Conservation (phyloP, 92 coral and sea anemone genomes). For the Pocillopora meandrina region DNA sequence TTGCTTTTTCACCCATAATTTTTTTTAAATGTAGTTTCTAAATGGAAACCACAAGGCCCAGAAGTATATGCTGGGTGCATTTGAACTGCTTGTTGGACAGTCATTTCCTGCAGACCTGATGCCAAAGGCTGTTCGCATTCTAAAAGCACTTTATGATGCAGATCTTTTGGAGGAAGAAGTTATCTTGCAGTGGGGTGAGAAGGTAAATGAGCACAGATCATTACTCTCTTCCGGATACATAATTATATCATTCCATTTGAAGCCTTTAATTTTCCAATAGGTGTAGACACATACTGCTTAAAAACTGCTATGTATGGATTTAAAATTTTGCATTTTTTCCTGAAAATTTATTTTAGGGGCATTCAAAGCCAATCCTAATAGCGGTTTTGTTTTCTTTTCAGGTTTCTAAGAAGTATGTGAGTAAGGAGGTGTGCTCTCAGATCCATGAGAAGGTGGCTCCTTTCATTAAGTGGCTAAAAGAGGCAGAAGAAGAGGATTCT, state of each 20-base stretch:
- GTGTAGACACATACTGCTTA: no score
- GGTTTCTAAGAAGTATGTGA: constrained; percentile 97
- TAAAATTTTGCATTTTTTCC: no score
- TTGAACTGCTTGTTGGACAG: constrained; percentile 94
- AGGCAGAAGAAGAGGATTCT: constrained; percentile 97
- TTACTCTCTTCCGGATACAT: no score
- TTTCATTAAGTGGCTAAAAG: constrained; percentile 93
- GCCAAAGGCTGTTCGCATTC: constrained; percentile 89
- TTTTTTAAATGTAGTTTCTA: constrained; percentile 68
- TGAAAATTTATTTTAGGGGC: no score
- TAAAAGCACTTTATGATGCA: constrained; percentile 83
- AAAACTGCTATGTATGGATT: no score
- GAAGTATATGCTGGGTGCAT: constrained; percentile 97
- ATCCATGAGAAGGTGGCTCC: constrained; percentile 95
- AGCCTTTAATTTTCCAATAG: no score
- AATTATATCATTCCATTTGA: no score
- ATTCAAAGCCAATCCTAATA: no score
- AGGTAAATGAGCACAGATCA: constrained; percentile 55
- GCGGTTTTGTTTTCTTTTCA: constrained; percentile 8
- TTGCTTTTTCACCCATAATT: not conserved
- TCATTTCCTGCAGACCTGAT: constrained; percentile 88
- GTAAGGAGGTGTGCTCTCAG: constrained; percentile 79
- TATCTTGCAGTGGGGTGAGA: constrained; percentile 86
- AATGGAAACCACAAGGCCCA: constrained; percentile 93
- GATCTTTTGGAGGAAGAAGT: constrained; percentile 95